Evolutionary conservation across 2,113 vertebrate species (phyloP).

Genomic region (Mormyrus lacerda): DNA sequence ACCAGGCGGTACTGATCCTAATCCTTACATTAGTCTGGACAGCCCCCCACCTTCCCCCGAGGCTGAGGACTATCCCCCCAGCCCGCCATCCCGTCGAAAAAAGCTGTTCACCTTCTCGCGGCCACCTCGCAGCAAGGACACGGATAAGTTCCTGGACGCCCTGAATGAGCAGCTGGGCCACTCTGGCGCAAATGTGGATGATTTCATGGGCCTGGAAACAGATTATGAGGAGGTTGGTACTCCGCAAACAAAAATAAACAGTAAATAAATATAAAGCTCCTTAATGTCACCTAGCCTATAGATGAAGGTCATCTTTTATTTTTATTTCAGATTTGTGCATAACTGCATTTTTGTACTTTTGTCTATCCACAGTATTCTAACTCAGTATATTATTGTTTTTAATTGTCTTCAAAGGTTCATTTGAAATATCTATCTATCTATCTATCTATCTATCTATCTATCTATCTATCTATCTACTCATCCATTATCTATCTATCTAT

Average conservation of each 20-base stretch:
- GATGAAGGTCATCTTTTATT: background rate
- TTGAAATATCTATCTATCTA: too few species aligned
- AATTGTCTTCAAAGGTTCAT: background rate
- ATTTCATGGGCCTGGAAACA: conserved; percentile 80
- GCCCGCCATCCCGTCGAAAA: conserved; percentile 66
- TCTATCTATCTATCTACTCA: background rate
- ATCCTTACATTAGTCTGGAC: conserved; percentile 92
- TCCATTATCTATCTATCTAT: too few species aligned
- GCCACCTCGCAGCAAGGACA: conserved; percentile 79
- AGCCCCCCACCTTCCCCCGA: conserved; percentile 78
- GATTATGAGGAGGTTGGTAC: conserved; percentile 90
- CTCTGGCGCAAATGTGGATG: conserved; percentile 76
- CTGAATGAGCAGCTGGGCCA: conserved; percentile 91
- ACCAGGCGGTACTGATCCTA: conserved; percentile 85
- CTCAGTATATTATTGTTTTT: background rate
- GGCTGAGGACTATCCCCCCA: conserved; percentile 50
- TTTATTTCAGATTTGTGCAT: background rate
- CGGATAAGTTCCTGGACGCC: conserved; percentile 84
- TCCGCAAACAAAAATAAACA: background rate
- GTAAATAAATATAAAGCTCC: background rate
- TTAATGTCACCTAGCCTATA: too few species aligned
- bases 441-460: background rate
- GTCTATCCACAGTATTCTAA: background rate
- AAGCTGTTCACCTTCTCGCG: conserved; percentile 91
- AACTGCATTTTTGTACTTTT: background rate